Evolutionary conservation across 2,888 invertebrate genomes (phyloP), one percentile per base, ranked within the genome.

Genomic region (Abrostola tripartita): DNA sequence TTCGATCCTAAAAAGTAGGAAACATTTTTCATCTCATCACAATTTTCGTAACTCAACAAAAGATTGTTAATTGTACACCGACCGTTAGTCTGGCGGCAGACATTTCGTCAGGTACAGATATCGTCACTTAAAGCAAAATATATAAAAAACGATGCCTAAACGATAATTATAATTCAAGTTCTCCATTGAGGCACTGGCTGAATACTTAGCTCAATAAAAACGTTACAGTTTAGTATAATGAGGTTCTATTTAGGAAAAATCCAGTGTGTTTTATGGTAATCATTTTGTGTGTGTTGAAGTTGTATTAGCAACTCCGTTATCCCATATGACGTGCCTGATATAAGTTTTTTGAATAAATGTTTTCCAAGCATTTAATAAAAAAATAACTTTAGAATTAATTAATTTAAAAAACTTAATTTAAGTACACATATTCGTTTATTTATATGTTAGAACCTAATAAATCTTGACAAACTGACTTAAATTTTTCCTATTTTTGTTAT

Each of bases 111-210:
- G 56, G 59, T 53, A 69, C 36, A 5, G 7, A 40, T 35, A 71
- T 75, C 65, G 65, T 75, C 59, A 61, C 51, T 58, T 71, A 63
- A 11, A 75, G 41, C 58, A 52, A 75, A 71, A 52, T 51, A 36
- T 51, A 53, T 74, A 64, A 75, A 71, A 71, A 75, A 55, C 49
- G 14, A 35, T 53, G 36, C 52, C 44, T 41, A 59, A 63, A 47
- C 59, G n/a, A n/a, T 71, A 61, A 56, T 72, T 76, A 72, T 54
- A 76, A 72, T 76, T 57, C 44, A 59, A 71, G 71, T 76, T 60
- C 72, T 71, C 60, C 41, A 55, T 61, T 71, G 72, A 56, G 37
- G 61, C 76, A 71, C 36, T 40, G 35, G 49, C 60, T 60, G 72
- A 61, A 72, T 76, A 76, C 54, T 71, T 71, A 72, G 14, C 12